These are phyloP conservation scores for Matsumyia berberina DNA, from an alignment of 2,888 invertebrate species.

Conservation along the genomic window DNA sequence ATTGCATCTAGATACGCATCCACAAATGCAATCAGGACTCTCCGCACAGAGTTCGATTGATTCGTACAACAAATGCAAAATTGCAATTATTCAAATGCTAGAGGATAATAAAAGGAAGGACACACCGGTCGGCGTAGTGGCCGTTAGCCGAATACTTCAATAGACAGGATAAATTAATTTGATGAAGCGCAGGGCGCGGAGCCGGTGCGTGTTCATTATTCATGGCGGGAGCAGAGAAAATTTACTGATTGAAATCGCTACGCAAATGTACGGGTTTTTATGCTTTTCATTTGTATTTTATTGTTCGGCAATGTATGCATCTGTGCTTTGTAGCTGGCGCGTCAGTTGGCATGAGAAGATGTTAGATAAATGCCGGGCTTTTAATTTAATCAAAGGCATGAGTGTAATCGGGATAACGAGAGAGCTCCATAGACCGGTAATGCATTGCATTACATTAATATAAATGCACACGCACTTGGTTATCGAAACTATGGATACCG, in stretches of 20 bases:
- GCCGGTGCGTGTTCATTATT: conserved; percentile 52
- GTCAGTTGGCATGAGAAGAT: too few species aligned
- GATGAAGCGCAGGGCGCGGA: conserved; percentile 63
- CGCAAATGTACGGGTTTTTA: conserved; percentile 52
- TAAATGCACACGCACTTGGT: too few species aligned
- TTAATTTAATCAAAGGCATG: conserved; percentile 71
- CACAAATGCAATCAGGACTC: conserved; percentile 69
- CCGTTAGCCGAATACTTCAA: conserved; percentile 41
- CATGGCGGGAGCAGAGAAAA: conserved; percentile 65
- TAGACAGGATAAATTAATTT: conserved; percentile 73
- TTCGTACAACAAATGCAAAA: conserved; percentile 73
- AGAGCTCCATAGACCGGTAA: too few species aligned
- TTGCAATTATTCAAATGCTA: conserved; percentile 75
- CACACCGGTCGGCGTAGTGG: conserved; percentile 30
- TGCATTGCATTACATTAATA: too few species aligned
- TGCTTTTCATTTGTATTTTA: conserved; percentile 32
- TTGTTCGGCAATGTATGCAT: conserved; percentile 22
- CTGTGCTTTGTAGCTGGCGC: neutral
- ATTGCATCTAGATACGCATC: conserved; percentile 33
- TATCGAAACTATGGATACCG: too few species aligned
- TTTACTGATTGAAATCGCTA: conserved; percentile 73
- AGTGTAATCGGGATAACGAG: conserved; percentile 68
- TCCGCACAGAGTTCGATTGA: conserved; percentile 63
- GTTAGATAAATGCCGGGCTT: conserved; percentile 70
- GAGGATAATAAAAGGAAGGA: conserved; percentile 60